phyloP scores from a whole-genome alignment of 2,888 invertebrate species.

The Cryptophagus acutangulus region DNA sequence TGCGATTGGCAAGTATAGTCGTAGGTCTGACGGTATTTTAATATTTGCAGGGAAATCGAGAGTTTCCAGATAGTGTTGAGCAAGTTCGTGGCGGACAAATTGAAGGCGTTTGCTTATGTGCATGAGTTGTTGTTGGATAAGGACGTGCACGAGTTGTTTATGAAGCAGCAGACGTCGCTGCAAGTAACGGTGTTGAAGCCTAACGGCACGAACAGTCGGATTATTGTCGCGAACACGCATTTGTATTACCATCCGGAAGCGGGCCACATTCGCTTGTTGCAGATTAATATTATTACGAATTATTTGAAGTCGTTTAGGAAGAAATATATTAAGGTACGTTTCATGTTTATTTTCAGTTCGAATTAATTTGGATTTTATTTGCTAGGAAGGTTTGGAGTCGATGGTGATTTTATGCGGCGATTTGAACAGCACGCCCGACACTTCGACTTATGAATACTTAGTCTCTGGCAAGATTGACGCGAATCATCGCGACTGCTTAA shows the following conservation, averaged over 20 bases:
- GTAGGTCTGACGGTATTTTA: not conserved
- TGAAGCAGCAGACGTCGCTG: conserved; percentile 60
- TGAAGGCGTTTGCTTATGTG: conserved; percentile 50
- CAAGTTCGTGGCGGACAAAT: no score
- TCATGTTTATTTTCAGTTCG: not conserved
- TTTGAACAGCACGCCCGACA: conserved; percentile 83
- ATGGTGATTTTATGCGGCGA: conserved; percentile 84
- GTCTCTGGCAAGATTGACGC: conserved; percentile 62
- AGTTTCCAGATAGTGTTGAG: no score
- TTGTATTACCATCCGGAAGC: conserved; percentile 89
- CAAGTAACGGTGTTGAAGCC: conserved; percentile 57
- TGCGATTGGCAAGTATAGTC: conserved; percentile 6
- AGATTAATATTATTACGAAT: conserved; percentile 32
- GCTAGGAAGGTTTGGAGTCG: conserved; percentile 43
- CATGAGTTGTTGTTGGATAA: conserved; percentile 58
- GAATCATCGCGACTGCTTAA: conserved; percentile 69
- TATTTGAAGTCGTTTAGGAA: conserved; percentile 11
- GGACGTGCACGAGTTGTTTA: conserved; percentile 52
- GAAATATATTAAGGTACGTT: conserved; percentile 14
- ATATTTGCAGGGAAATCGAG: no score
- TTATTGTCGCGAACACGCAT: conserved; percentile 79
- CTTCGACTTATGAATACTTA: conserved; percentile 75
- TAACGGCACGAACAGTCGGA: conserved; percentile 46
- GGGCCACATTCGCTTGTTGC: conserved; percentile 77
- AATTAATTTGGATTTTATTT: not conserved